A percentile compares a stretch with the other conserved stretches of the same genome.
These are phyloP conservation scores for Spilogale gracilis DNA, from an alignment of 2,113 vertebrate species.

Conservation along the genomic window DNA sequence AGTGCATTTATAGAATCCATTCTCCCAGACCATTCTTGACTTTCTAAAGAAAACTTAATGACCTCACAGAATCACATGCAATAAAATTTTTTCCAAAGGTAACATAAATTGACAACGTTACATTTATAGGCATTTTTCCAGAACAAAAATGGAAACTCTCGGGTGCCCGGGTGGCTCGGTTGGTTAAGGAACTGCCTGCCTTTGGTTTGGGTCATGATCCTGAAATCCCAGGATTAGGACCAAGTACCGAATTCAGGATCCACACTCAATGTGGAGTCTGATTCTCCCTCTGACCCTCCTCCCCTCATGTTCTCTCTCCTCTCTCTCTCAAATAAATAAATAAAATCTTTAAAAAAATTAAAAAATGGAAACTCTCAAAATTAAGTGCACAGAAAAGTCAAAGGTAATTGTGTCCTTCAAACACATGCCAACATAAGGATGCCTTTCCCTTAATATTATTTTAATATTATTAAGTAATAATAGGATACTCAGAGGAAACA, in stretches of 20 bases:
- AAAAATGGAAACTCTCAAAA: conserved; percentile 48
- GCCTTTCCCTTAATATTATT: background rate
- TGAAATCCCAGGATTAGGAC: too few relatives aligned
- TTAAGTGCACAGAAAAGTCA: background rate
- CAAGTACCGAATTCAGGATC: too few relatives aligned
- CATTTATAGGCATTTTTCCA: background rate
- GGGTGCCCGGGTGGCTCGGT: too few relatives aligned
- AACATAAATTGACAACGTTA: background rate
- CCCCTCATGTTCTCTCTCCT: too few relatives aligned
- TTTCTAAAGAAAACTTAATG: background rate
- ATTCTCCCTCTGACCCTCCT: too few relatives aligned
- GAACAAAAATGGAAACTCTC: conserved; percentile 31
- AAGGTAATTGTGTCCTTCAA: background rate
- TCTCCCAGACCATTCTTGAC: background rate
- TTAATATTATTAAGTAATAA: background rate
- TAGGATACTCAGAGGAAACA: background rate
- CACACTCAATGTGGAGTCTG: too few relatives aligned
- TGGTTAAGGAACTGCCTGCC: too few relatives aligned
- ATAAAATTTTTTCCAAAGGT: background rate
- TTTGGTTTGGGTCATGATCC: too few relatives aligned
- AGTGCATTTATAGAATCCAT: background rate
- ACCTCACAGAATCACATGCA: background rate
- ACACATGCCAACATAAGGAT: background rate
- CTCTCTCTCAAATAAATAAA: too few relatives aligned
- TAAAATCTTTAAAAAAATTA: too few relatives aligned